A percentile compares a stretch with the other conserved stretches of the same genome.
phyloP scores from a whole-genome alignment of 2,888 invertebrate genomes.

The Nemurella pictetii region DNA sequence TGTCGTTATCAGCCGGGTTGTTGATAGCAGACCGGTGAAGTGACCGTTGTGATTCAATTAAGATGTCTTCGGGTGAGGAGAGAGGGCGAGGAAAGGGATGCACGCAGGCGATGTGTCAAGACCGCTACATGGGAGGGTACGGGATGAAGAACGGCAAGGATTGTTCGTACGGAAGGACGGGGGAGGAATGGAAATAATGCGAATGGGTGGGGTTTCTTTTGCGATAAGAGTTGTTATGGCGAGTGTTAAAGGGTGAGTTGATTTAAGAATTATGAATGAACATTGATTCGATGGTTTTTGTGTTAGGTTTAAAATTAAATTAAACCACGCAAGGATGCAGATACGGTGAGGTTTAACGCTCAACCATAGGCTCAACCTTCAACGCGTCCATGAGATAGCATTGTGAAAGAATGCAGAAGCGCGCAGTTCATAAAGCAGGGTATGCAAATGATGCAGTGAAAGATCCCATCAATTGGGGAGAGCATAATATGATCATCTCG shows the following conservation, averaged over 20 bases:
- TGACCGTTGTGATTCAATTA: neutral
- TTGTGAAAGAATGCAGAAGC: neutral
- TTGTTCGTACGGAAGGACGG: neutral
- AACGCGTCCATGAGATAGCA: no score
- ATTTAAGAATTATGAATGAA: neutral
- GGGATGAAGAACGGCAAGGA: no score
- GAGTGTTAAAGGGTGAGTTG: neutral
- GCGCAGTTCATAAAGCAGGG: neutral
- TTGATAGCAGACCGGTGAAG: neutral
- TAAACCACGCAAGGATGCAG: no score
- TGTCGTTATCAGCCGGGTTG: neutral
- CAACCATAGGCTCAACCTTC: no score
- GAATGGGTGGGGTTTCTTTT: no score
- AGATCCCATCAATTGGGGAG: neutral
- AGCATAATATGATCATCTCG: neutral
- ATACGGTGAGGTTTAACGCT: no score
- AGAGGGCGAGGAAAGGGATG: neutral
- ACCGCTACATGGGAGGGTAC: no score
- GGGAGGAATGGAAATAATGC: neutral
- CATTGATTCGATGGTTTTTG: neutral
- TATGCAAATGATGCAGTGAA: neutral
- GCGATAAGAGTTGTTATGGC: neutral
- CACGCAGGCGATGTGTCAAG: neutral
- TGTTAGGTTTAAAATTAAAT: no score
- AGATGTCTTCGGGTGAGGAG: neutral